Base-by-base conservation (phyloP, 2,113 vertebrate genomes). In the Anarhynchus alexandrinus region DNA sequence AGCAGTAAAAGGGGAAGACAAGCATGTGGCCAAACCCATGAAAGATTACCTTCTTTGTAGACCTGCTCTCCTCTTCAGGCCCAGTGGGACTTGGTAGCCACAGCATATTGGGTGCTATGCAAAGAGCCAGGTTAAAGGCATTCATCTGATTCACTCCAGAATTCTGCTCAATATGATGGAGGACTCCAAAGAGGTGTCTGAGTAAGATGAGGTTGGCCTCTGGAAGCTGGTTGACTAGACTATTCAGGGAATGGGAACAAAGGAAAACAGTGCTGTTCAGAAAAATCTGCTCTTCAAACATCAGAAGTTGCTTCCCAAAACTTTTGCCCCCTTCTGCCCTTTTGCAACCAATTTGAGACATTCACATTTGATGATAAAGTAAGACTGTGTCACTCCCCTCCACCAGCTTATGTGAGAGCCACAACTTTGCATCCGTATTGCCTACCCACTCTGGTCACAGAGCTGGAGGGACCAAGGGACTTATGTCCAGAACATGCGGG, bases 61-160 rank as follows among this genome's bases (percentile, higher is more conserved):
- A 98, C 23, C 86, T 96, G 94, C 97, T 98, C 49, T 98, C 98
- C 71, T 98, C 98, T 51, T 99, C 98, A 12, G 98, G 98, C 38
- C 97, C 97, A 13, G 96, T 95, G 29, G 97, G 95, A 32, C 94
- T 94, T 0, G 98, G 97, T 7, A 98, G 97, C 98, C 98, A 98
- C 43, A 99, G 94, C 98, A 98, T 98, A 87, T 98, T 98, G 82
- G 98, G 98, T 52, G 98, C 98, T 40, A 99, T 98, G 95, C 98
- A 99, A 47, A 98, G 98, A 18, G 98, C 97, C 90, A 98, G 95
- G 83, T 98, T 98, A 66, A 97, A 98, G 52, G 98, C 98, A 34
- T 96, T 98, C 98, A 99, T 99, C 95, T 98, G 98, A 79, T 98
- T 98, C 59, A 98, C 97, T 2, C 96, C 89, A 0, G 98, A 98